These are phyloP conservation scores for Limosa lapponica DNA, from an alignment of 2,797 vertebrate genomes.

Conservation along the genomic window DNA sequence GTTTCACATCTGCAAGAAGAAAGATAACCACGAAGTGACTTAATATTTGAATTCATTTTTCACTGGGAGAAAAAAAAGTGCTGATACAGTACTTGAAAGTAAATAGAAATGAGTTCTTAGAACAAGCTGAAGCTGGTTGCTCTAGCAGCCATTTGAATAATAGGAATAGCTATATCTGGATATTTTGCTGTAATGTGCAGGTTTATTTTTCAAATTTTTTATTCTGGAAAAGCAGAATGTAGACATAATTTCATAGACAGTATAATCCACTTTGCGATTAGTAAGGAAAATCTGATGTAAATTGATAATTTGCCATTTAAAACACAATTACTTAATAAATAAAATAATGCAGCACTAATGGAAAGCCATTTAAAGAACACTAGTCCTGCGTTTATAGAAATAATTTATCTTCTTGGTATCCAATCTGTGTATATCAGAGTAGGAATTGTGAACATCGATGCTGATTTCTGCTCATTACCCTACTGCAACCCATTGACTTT, in stretches of 20 bases:
- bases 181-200: neutral
- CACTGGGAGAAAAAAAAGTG: neutral
- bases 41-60: neutral
- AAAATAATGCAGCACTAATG: neutral
- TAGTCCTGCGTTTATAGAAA: neutral
- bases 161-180: neutral
- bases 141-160: neutral
- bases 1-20: neutral
- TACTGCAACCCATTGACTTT: neutral
- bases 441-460: neutral
- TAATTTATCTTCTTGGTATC: neutral
- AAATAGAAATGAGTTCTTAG: neutral
- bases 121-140: neutral
- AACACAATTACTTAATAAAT: slow-evolving; percentile 16
- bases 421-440: neutral
- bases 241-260: neutral
- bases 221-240: neutral
- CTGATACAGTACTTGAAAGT: neutral
- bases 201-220: neutral
- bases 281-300: neutral
- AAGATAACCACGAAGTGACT: neutral
- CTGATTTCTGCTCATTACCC: neutral
- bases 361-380: neutral
- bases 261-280: neutral
- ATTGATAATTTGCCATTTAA: neutral